These are phyloP conservation scores for Plectropomus leopardus DNA, from an alignment of 2,113 vertebrate genomes.

Conservation along the genomic window DNA sequence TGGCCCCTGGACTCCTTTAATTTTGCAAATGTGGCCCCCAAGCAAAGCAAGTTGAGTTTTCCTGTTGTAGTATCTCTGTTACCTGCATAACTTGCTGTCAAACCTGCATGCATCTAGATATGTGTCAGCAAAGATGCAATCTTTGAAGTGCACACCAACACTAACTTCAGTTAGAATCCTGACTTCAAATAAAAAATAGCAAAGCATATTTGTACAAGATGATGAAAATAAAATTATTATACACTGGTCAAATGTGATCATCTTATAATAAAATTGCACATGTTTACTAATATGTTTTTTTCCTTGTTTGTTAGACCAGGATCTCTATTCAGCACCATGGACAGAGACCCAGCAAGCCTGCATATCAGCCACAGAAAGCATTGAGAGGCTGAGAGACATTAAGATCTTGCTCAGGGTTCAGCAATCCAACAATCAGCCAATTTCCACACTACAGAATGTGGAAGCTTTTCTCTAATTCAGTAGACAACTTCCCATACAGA, in stretches of 20 bases:
- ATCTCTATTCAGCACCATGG: constrained; percentile 51
- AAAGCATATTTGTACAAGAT: background rate
- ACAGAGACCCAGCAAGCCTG: constrained; percentile 33
- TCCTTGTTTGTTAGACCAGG: background rate
- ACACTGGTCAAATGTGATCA: background rate
- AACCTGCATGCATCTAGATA: background rate
- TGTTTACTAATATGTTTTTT: no score
- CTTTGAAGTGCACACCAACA: background rate
- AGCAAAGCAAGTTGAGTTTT: no score
- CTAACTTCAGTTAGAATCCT: background rate
- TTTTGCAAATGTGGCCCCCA: no score
- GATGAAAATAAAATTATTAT: background rate
- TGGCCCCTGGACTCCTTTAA: no score
- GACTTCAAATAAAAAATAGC: background rate
- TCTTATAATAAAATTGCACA: background rate
- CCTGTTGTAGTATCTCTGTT: background rate
- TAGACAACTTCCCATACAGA: background rate
- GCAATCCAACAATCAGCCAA: background rate
- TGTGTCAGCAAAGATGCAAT: background rate
- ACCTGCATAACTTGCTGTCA: constrained; percentile 8
- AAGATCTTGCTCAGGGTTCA: background rate
- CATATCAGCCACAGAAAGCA: background rate
- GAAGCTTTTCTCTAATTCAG: background rate
- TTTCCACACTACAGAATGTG: background rate
- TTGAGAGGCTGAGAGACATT: background rate